phyloP scores from a whole-genome alignment of 2,888 invertebrate species.

The Lacanobia wlatinum region DNA sequence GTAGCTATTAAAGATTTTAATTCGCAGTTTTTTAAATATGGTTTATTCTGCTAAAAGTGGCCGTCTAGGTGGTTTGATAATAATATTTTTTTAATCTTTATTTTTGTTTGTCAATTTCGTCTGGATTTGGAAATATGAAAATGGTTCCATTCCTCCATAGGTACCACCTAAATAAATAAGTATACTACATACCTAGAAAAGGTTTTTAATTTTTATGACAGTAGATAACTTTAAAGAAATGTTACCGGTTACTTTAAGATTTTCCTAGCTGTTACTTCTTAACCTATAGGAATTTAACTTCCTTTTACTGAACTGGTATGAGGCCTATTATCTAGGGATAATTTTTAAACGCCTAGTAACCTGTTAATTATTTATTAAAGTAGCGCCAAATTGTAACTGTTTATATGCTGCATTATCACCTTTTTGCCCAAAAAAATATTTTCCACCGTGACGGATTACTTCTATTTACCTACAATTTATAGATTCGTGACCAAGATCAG shows the following conservation, averaged over 20 bases:
- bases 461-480: neutral
- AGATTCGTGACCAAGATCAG: constrained; percentile 17
- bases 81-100: no score
- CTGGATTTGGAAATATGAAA: no score
- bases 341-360: neutral
- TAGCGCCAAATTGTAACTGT: neutral
- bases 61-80: no score
- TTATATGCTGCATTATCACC: constrained; percentile 13
- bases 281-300: no score
- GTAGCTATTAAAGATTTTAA: neutral
- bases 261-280: neutral
- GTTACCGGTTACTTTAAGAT: neutral
- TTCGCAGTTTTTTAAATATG: constrained; percentile 4
- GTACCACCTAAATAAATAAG: no score
- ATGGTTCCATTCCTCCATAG: no score
- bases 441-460: constrained; percentile 11
- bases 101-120: no score
- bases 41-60: constrained; percentile 17
- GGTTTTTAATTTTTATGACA: no score
- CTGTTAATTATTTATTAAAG: constrained; percentile 9
- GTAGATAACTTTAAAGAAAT: neutral
- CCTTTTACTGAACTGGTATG: no score
- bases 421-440: constrained; percentile 1
- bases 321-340: no score
- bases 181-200: no score